Conservation (phyloP, 2,797 vertebrate species). For the Rhinoraja longicauda region DNA sequence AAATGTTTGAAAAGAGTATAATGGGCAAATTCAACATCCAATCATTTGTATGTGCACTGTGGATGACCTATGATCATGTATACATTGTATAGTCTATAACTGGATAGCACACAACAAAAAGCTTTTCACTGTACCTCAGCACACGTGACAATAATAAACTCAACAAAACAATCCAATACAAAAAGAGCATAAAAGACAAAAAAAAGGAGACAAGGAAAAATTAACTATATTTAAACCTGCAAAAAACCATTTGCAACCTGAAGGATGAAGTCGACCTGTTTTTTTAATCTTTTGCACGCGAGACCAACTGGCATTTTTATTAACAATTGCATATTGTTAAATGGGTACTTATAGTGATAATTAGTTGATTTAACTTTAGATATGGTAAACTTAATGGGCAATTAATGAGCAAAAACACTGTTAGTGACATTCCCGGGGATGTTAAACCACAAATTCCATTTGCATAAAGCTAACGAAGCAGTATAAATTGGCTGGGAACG, state of each 20-base stretch:
- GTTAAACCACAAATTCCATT: neutral
- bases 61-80: too few species aligned
- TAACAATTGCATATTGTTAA: neutral
- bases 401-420: neutral
- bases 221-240: neutral
- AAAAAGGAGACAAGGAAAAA: neutral
- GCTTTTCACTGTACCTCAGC: too few species aligned
- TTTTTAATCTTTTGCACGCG: neutral
- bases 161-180: neutral
- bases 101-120: too few species aligned
- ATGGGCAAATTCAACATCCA: too few species aligned
- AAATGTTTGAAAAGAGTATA: neutral
- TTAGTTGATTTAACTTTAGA: neutral
- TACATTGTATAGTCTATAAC: too few species aligned
- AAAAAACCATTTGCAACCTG: neutral
- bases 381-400: neutral
- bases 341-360: neutral
- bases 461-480: neutral
- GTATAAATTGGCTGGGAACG: neutral
- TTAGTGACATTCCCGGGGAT: neutral
- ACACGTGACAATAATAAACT: too few species aligned
- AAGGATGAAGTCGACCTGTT: neutral
- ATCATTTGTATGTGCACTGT: too few species aligned
- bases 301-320: neutral
- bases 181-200: neutral